These are phyloP conservation scores for Lampris incognitus DNA, from an alignment of 2,113 vertebrate species.

Conservation along the genomic window DNA sequence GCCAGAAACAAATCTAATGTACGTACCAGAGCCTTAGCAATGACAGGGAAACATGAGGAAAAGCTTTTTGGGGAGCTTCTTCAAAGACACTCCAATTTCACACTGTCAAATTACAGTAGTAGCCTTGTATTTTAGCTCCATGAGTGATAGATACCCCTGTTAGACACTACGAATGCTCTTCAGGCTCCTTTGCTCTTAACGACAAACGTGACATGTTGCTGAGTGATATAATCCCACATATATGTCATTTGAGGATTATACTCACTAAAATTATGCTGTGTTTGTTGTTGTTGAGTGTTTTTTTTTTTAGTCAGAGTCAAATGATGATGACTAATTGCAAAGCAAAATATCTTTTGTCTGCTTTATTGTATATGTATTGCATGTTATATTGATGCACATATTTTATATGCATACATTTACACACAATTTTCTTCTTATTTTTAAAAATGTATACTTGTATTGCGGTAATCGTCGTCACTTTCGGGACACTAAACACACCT, in stretches of 20 bases:
- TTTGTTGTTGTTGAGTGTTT: too few species aligned
- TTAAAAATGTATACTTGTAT: too few species aligned
- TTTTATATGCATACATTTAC: too few species aligned
- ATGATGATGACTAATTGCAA: neutral
- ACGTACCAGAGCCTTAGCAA: conserved; percentile 48
- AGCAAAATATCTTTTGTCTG: neutral
- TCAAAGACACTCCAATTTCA: conserved; percentile 72
- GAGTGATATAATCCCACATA: conserved; percentile 31
- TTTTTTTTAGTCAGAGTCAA: conserved; percentile 4
- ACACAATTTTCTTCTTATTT: too few species aligned
- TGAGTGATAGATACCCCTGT: conserved; percentile 44
- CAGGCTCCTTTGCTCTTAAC: conserved; percentile 30
- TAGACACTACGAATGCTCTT: conserved; percentile 26
- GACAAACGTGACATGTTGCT: neutral
- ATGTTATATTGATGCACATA: too few species aligned
- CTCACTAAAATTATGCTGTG: neutral
- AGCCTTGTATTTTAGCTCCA: conserved; percentile 55
- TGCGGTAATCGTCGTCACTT: too few species aligned
- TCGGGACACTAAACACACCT: too few species aligned
- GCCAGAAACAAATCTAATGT: conserved; percentile 37
- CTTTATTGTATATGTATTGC: neutral
- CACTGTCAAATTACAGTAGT: conserved; percentile 68
- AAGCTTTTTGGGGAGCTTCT: conserved; percentile 63
- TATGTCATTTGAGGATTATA: conserved; percentile 27
- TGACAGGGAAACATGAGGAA: conserved; percentile 64